phyloP scores from a whole-genome alignment of 2,113 vertebrate species.

The Dipodomys merriami region DNA sequence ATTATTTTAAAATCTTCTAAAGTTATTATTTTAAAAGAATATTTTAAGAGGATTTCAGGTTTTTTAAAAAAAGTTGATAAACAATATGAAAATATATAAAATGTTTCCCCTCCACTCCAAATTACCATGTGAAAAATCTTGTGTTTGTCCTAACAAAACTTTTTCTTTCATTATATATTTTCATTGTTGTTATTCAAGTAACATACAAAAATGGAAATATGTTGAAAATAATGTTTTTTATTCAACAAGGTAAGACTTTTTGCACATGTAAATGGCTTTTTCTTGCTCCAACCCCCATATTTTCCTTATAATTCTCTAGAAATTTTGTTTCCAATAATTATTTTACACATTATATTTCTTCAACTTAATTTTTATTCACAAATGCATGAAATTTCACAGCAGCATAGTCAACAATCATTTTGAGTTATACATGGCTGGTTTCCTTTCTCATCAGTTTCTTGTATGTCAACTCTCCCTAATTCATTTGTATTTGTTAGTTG shows the following conservation, averaged over 20 bases:
- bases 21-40: slow-evolving; percentile 15
- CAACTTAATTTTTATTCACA: slow-evolving; percentile 52
- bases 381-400: slow-evolving; percentile 42
- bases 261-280: neutral
- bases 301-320: slow-evolving; percentile 32
- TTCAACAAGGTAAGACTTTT: neutral
- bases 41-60: neutral
- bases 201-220: neutral
- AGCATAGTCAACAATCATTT: neutral
- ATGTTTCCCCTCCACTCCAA: neutral
- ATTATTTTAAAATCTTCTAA: neutral
- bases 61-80: neutral
- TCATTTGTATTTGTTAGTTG: slow-evolving; percentile 61
- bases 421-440: slow-evolving; percentile 17
- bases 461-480: neutral
- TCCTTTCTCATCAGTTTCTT: slow-evolving; percentile 40
- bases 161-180: neutral
- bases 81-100: neutral
- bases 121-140: slow-evolving; percentile 23
- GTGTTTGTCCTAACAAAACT: neutral
- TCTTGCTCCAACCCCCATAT: neutral
- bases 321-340: slow-evolving; percentile 32
- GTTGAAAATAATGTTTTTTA: slow-evolving; percentile 4
- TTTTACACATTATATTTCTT: slow-evolving; percentile 49
- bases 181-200: neutral